phyloP scores from a whole-genome alignment of 2,888 invertebrate species.

The Muschampia plurimacula region DNA sequence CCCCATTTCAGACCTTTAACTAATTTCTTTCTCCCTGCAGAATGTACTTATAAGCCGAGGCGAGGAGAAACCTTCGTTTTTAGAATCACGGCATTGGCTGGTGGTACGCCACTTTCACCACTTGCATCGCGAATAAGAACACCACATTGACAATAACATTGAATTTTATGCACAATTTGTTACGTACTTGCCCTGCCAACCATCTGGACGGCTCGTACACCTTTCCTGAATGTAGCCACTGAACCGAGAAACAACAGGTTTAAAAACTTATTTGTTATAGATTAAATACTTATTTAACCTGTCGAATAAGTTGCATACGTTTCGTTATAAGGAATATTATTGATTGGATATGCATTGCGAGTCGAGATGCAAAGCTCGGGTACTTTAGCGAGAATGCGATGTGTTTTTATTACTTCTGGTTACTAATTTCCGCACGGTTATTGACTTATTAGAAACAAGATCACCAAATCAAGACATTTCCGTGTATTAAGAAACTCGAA shows the following conservation, averaged over 20 bases:
- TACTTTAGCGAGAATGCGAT: slow-evolving; percentile 41
- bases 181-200: slow-evolving; percentile 99
- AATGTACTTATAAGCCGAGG: no score
- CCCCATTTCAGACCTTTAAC: no score
- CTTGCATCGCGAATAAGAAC: slow-evolving; percentile 62
- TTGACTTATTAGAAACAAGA: slow-evolving; percentile 13
- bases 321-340: slow-evolving; percentile 18
- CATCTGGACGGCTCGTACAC: slow-evolving; percentile 99
- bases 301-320: slow-evolving; percentile 22
- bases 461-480: not conserved
- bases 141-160: slow-evolving; percentile 81
- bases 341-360: slow-evolving; percentile 53
- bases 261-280: slow-evolving; percentile 61
- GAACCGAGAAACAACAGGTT: slow-evolving; percentile 83
- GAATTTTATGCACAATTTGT: slow-evolving; percentile 56
- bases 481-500: not conserved
- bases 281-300: slow-evolving; percentile 21
- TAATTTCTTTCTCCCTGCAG: no score
- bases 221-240: slow-evolving; percentile 99
- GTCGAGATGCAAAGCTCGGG: slow-evolving; percentile 75
- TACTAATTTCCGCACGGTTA: slow-evolving; percentile 52
- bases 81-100: slow-evolving; percentile 41
- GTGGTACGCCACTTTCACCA: slow-evolving; percentile 56
- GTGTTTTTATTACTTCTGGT: slow-evolving; percentile 53
- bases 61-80: no score